phyloP scores from a whole-genome alignment of 1,140 invertebrate genomes.

The Micrasema minimum region DNA sequence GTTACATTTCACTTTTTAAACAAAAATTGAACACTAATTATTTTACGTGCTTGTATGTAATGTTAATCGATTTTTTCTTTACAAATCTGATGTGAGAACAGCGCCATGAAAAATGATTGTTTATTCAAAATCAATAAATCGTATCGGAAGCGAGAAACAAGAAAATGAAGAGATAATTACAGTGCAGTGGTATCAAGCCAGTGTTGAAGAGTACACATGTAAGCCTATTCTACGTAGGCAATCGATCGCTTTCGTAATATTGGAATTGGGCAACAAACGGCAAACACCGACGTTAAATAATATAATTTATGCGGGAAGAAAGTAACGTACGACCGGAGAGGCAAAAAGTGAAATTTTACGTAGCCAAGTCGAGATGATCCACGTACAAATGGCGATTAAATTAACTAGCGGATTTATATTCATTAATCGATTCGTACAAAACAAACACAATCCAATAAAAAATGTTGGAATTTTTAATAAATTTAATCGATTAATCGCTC shows the following conservation, averaged over 20 bases:
- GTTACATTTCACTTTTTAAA: too few relatives aligned
- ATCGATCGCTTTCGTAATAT: constrained; percentile 23
- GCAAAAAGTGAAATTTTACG: constrained; percentile 29
- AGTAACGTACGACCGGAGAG: neutral
- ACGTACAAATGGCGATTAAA: constrained; percentile 14
- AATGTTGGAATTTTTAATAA: too few relatives aligned
- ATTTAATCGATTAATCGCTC: too few relatives aligned
- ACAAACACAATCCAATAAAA: too few relatives aligned
- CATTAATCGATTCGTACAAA: too few relatives aligned
- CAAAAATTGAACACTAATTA: too few relatives aligned
- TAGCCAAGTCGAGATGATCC: constrained; percentile 5
- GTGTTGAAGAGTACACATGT: constrained; percentile 6
- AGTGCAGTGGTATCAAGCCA: neutral
- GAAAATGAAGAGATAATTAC: neutral
- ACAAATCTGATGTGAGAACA: too few relatives aligned
- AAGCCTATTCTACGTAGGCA: neutral
- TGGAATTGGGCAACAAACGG: constrained; percentile 11
- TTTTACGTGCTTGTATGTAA: too few relatives aligned
- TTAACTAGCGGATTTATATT: neutral
- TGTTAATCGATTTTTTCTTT: too few relatives aligned
- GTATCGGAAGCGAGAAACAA: neutral
- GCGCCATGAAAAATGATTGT: too few relatives aligned
- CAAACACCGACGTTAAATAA: too few relatives aligned
- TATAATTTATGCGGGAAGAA: constrained; percentile 23
- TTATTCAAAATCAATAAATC: too few relatives aligned